A percentile compares a stretch with the other conserved stretches of the same genome.
Conservation (phyloP, 2,113 vertebrate species). For the Dascyllus trimaculatus region DNA sequence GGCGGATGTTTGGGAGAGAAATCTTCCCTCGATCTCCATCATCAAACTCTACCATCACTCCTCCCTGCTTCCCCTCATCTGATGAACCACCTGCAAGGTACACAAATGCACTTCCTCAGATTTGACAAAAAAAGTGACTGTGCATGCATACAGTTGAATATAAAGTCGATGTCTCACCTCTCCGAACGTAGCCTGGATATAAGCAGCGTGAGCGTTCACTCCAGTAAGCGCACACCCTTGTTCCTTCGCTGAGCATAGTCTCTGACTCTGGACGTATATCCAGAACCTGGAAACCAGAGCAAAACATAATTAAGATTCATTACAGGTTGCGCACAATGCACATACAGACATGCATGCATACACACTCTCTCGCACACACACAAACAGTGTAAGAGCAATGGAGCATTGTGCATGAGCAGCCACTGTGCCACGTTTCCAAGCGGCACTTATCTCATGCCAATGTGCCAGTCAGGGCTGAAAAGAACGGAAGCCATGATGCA, state of each 20-base stretch:
- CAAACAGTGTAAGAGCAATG: conserved; percentile 54
- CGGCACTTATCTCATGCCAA: conserved; percentile 86
- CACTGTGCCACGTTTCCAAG: conserved; percentile 81
- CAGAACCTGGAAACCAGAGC: conserved; percentile 87
- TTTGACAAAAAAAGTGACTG: not conserved
- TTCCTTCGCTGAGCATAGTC: conserved; percentile 86
- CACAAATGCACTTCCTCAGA: not conserved
- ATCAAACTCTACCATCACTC: conserved; percentile 95
- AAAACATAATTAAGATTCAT: conserved; percentile 77
- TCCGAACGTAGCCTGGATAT: conserved; percentile 92
- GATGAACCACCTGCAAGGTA: conserved; percentile 79
- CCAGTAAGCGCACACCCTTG: conserved; percentile 96
- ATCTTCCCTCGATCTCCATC: conserved; percentile 96
- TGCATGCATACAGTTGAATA: not conserved
- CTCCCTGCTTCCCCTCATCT: conserved; percentile 89
- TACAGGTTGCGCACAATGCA: conserved; percentile 62
- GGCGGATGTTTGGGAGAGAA: conserved; percentile 92
- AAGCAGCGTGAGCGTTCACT: conserved; percentile 95
- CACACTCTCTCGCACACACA: conserved; percentile 44
- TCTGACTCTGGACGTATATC: conserved; percentile 91
- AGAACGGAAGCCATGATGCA: conserved; percentile 85
- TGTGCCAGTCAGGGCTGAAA: conserved; percentile 84
- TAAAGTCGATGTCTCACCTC: conserved; percentile 83
- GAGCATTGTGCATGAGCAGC: conserved; percentile 77
- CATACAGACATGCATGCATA: conserved; percentile 57